These are phyloP conservation scores for Anoncus sp. DNA, from an alignment of 2,888 invertebrate genomes.

Conservation along the genomic window DNA sequence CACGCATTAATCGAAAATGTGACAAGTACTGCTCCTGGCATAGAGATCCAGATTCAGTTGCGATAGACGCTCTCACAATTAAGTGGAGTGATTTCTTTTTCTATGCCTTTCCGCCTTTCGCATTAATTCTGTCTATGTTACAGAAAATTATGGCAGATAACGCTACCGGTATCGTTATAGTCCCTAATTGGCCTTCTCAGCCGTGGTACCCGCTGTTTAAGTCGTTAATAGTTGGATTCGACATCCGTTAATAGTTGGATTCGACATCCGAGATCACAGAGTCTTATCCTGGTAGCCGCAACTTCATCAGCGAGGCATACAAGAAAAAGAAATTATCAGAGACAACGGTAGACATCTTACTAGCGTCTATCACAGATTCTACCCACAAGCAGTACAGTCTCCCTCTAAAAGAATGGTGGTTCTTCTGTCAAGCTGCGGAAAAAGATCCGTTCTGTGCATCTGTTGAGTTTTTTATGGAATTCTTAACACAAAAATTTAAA, in stretches of 20 bases:
- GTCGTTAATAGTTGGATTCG: slow-evolving; percentile 14
- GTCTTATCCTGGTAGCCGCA: too few species aligned
- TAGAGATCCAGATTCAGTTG: slow-evolving; percentile 30
- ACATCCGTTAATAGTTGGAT: background rate
- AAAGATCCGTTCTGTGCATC: background rate
- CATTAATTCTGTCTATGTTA: background rate
- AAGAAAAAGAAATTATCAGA: slow-evolving; percentile 4
- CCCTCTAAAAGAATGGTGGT: slow-evolving; percentile 38
- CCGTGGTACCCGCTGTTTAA: slow-evolving; percentile 31
- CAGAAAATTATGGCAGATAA: slow-evolving; percentile 34
- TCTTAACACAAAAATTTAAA: slow-evolving; percentile 2
- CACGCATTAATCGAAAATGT: too few species aligned
- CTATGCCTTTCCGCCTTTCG: slow-evolving; percentile 53
- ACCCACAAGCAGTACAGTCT: slow-evolving; percentile 42
- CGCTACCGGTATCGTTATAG: slow-evolving; percentile 42
- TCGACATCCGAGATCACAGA: background rate
- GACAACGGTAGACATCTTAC: background rate
- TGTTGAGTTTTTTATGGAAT: background rate
- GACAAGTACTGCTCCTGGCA: too few species aligned
- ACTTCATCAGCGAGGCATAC: background rate
- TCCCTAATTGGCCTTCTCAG: slow-evolving; percentile 36
- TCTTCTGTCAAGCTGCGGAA: background rate
- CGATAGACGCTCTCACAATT: slow-evolving; percentile 48
- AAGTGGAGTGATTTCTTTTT: slow-evolving; percentile 34
- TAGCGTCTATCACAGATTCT: slow-evolving; percentile 31